Evolutionary conservation across 2,797 vertebrate species (phyloP).

Genomic region (Pangasius krempfi): DNA sequence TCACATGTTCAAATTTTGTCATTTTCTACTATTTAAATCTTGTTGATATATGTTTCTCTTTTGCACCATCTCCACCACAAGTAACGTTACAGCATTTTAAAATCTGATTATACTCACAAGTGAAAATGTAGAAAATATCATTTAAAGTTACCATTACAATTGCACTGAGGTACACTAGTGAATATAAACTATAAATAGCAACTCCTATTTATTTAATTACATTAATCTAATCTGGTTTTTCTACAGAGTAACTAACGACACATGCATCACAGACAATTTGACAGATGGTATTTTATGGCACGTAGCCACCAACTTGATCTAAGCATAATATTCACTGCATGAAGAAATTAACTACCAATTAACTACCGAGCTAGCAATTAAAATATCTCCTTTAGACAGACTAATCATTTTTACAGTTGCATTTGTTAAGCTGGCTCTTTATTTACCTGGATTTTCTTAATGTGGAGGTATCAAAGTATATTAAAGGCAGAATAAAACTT

Average conservation of each 20-base stretch:
- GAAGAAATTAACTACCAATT: background rate
- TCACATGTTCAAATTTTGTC: background rate
- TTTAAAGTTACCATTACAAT: background rate
- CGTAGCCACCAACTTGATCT: background rate
- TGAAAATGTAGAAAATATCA: background rate
- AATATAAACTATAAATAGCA: background rate
- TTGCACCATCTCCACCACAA: background rate
- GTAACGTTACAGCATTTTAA: background rate
- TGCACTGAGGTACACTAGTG: background rate
- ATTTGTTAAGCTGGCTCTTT: background rate
- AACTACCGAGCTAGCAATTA: background rate
- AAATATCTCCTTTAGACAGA: background rate
- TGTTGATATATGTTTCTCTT: background rate
- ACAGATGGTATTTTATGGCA: background rate
- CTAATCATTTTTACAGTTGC: background rate
- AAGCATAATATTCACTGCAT: background rate
- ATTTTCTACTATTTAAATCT: too few species aligned
- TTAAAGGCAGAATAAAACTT: background rate
- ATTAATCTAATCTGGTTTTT: background rate
- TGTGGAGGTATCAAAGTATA: background rate
- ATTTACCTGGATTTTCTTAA: background rate
- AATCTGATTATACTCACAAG: background rate
- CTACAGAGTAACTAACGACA: background rate
- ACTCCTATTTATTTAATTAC: background rate
- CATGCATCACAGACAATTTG: background rate